Evolutionary conservation across 1,140 invertebrate genomes (phyloP), one percentile per base, ranked within the genome.

Genomic region (Bombus waltoni): DNA sequence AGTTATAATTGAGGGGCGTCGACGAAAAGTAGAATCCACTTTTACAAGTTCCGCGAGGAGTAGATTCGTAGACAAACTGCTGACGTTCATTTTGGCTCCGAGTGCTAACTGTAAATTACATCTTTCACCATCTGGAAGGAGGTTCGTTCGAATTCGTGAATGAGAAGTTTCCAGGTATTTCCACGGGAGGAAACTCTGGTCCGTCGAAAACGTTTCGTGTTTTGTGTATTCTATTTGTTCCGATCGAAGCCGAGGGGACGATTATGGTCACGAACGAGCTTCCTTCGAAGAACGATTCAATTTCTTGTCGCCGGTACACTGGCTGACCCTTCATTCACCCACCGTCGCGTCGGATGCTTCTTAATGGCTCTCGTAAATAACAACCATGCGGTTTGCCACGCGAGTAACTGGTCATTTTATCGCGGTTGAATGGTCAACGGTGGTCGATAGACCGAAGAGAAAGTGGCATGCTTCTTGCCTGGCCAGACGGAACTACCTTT

Each of bases 341-440:
- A n/a, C 18, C 47, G 47, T 59, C 57, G 18, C 71, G 66, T 82
- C 57, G 47, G 66, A 80, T 68, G 72, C 25, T 66, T 11, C 62
- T 87, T 89, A 90, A 90, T 74, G 72, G 70, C 86, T 66, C 42
- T 18, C 59, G 71, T 84, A 87, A 90, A 87, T 89, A 87, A 90
- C 83, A 62, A 65, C 28, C 38, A 72, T 15, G 28, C 76, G 53
- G 81, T 72, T 84, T 79, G 62, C 80, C 79, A 47, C 62, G 87
- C 87, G 66, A 89, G 66, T 77, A 62, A 80, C 25, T 72, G 28
- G n/a, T 25, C 57, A n/a, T 44, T 85, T 73, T 47, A n/a, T 40
- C 72, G 44, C 32, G 66, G 38, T 80, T 47, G 59, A 72, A 74
- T 71, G 32, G 53, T 73, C 70, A 74, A 59, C 18, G 65, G 38